These are phyloP conservation scores for Musca domestica DNA, from an alignment of 1,140 invertebrate species.

Conservation along the genomic window DNA sequence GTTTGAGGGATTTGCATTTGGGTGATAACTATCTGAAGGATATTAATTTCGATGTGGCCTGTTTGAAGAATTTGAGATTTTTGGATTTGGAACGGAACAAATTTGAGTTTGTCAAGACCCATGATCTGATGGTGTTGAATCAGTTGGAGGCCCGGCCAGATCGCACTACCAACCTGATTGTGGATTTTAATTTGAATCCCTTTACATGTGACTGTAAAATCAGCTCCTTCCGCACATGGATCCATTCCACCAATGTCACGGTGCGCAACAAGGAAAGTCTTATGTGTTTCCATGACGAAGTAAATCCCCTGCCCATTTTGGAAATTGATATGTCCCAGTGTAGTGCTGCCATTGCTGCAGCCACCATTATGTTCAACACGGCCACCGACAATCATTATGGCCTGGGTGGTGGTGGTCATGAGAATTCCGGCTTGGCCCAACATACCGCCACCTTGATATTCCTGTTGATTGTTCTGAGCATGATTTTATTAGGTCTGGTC, in stretches of 20 bases:
- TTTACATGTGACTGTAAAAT: slow-evolving; percentile 67
- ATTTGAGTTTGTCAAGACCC: slow-evolving; percentile 60
- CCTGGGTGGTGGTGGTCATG: slow-evolving; percentile 35
- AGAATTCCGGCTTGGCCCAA: slow-evolving; percentile 41
- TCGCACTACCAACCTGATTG: slow-evolving; percentile 59
- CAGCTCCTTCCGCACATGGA: slow-evolving; percentile 64
- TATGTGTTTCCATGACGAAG: slow-evolving; percentile 55
- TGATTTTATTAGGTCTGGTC: slow-evolving; percentile 59
- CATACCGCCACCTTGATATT: slow-evolving; percentile 58
- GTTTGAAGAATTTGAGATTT: slow-evolving; percentile 66
- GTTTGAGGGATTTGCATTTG: slow-evolving; percentile 67
- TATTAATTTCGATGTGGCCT: slow-evolving; percentile 68
- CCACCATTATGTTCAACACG: slow-evolving; percentile 41
- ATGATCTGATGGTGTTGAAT: slow-evolving; percentile 64
- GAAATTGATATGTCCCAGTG: slow-evolving; percentile 52
- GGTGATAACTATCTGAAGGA: slow-evolving; percentile 65
- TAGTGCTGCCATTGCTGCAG: slow-evolving; percentile 41
- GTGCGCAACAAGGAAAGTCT: slow-evolving; percentile 62
- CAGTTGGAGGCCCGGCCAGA: slow-evolving; percentile 54
- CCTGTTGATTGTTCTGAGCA: slow-evolving; percentile 59
- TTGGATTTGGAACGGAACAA: slow-evolving; percentile 71
- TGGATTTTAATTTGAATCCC: slow-evolving; percentile 69
- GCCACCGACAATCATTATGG: slow-evolving; percentile 30
- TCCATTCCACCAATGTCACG: slow-evolving; percentile 62
- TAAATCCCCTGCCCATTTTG: slow-evolving; percentile 46